Base-by-base conservation (phyloP, 2,888 invertebrate genomes). In the Lasiommata megera region DNA sequence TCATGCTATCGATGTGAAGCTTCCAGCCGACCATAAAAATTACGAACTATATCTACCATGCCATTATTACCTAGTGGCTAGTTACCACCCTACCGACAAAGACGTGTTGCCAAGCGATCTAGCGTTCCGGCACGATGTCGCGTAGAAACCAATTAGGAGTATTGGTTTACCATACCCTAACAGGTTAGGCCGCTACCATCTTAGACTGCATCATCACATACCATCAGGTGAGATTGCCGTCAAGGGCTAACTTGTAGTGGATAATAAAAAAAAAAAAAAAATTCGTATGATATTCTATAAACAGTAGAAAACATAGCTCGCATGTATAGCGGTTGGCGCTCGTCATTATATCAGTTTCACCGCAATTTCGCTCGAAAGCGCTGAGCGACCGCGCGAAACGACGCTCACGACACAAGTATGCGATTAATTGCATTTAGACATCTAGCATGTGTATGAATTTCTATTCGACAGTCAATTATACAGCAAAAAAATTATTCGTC, bases 321-420 rank as follows among this genome's bases (percentile, higher is more conserved):
- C 64, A 62, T 63, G 60, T 80, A 74, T 79, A 77, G 80, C 82
- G 80, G 76, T 52, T 58, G 56, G 34, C 9, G 65, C 60, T 59
- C 70, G 68, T 73, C 76, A 79, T 83, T 82, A 78, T 79, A 79
- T 82, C 75, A 78, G 75, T 86, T 89, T 87, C 85, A 80, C 84
- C 77, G 74, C 76, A 76, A 79, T 82, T 84, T 84, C 72, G 77
- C 73, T 84, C 72, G 85, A 88, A 88, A 87, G 87, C 81, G 66
- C 61, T 64, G 71, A 66, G 74, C 84, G 80, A 73, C 84, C 87
- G 80, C 78, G 84, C 82, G 84, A 74, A 76, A 81, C 88, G 82
- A 74, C 76, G 80, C 80, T 79, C 75, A 73, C 74, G 67, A 67
- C 69, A 70, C 68, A 77, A 79, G 73, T 83, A 86, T 84, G 82